Conservation (phyloP, 2,888 invertebrate genomes). For the Nymphalis urticae region DNA sequence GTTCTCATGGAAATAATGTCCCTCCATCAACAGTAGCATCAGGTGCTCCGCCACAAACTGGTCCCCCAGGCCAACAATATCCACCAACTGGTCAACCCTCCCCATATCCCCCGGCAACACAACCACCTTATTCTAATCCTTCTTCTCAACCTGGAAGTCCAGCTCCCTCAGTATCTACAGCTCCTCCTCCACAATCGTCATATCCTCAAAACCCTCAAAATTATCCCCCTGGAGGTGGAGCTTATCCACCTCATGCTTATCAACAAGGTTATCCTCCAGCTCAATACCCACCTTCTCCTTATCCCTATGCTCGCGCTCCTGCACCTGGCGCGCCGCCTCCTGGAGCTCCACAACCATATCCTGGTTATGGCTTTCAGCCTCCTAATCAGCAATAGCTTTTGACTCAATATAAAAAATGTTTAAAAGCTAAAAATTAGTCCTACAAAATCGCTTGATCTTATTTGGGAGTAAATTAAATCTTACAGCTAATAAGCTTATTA, state of each 20-base stretch:
- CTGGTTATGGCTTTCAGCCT: slow-evolving; percentile 90
- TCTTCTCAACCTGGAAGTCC: slow-evolving; percentile 79
- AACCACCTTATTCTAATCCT: slow-evolving; percentile 82
- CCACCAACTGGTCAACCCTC: slow-evolving; percentile 84
- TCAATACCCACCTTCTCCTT: slow-evolving; percentile 81
- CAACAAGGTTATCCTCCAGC: slow-evolving; percentile 79
- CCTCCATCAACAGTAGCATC: slow-evolving; percentile 76
- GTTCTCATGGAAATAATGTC: slow-evolving; percentile 78
- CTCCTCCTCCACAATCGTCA: slow-evolving; percentile 82
- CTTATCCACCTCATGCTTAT: slow-evolving; percentile 78
- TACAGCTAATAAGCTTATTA: too few species aligned
- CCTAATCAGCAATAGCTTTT: slow-evolving; percentile 83
- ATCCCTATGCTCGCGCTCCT: slow-evolving; percentile 81
- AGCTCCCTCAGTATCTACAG: slow-evolving; percentile 73
- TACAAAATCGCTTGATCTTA: slow-evolving; percentile 1
- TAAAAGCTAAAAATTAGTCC: slow-evolving; percentile 13
- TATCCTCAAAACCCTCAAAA: slow-evolving; percentile 80
- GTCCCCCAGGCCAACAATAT: slow-evolving; percentile 83
- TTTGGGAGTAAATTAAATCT: not conserved
- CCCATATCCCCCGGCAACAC: slow-evolving; percentile 83
- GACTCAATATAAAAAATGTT: not conserved
- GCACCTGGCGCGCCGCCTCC: slow-evolving; percentile 86
- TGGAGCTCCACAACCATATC: slow-evolving; percentile 87
- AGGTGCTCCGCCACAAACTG: slow-evolving; percentile 72
- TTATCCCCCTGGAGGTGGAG: slow-evolving; percentile 69